Base-by-base conservation (phyloP, 2,113 vertebrate genomes). In the Corvus cornix region DNA sequence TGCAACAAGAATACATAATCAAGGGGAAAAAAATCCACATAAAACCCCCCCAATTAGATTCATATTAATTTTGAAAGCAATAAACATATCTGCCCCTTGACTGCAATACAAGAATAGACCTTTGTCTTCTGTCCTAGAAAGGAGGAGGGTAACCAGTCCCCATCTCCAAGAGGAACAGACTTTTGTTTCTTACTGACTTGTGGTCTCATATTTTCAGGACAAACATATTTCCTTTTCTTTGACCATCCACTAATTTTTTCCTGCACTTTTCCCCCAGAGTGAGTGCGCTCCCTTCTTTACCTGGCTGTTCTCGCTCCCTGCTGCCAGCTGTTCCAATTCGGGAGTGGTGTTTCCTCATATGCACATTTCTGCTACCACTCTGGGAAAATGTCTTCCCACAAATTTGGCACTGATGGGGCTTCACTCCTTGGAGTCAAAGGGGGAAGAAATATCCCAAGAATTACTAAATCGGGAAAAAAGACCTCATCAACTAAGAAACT, bases 341-440 rank as follows among this genome's bases (percentile, higher is more conserved):
- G 51, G 98, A 97, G 75, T 99, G 99, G 79, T 99, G 98, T 96
- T 99, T 99, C 97, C 98, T 99, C 98, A 99, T 98, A 87, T 99
- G 99, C 68, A 99, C 99, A 23, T 99, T 99, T 83, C 99, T 98
- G 98, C 99, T 99, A 78, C 99, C 99, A 37, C 99, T 99, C 97
- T 99, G 99, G 90, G 99, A 99, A 97, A 99, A 99, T 2, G 98
- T 99, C 98, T 99, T 99, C 52, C 99, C 99, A 95, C 99, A 99
- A 93, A 99, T 98, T 81, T 98, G 98, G 93, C 99, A 99, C 92
- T 99, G 98, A 93, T 99, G 99, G 39, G 99, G 99, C 97, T 99
- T 99, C 98, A 99, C 98, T 94, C 99, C 99, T 99, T 96, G n/a
- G 89, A 75, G 95, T n/a, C 84, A 63, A 73, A 90, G 24, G 17